Evolutionary conservation across 2,888 invertebrate genomes (phyloP).

Genomic region (Epinotia brunnichana): DNA sequence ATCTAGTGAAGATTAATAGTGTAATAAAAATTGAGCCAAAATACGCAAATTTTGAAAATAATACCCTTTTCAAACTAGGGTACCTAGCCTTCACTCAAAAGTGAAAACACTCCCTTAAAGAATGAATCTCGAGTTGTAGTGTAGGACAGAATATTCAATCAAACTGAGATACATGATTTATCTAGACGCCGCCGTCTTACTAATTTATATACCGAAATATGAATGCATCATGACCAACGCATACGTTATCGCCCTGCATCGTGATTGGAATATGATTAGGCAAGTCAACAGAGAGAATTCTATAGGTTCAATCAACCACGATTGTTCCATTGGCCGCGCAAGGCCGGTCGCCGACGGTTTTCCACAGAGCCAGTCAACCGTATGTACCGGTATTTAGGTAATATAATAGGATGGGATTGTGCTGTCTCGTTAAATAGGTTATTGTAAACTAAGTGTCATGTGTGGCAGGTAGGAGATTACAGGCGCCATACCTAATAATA

Average conservation of each 20-base stretch:
- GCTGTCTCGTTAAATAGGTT: not conserved
- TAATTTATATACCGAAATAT: constrained; percentile 21
- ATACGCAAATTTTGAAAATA: too few species aligned
- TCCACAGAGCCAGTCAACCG: constrained; percentile 33
- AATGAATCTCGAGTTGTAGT: too few species aligned
- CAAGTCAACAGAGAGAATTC: constrained; percentile 33
- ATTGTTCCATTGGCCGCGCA: constrained; percentile 48
- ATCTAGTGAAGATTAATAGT: too few species aligned
- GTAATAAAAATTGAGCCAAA: too few species aligned
- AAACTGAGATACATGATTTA: not conserved
- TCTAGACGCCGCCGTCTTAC: too few species aligned
- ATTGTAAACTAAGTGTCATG: constrained; percentile 9
- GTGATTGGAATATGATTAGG: constrained; percentile 41
- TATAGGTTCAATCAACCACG: constrained; percentile 44
- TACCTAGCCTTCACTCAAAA: too few species aligned
- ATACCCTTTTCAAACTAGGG: too few species aligned
- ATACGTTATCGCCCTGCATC: constrained; percentile 29
- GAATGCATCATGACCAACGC: constrained; percentile 33
- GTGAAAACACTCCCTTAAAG: too few species aligned
- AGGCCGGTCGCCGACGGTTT: constrained; percentile 41
- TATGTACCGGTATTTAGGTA: constrained; percentile 23
- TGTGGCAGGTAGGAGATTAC: not conserved
- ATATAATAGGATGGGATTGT: constrained; percentile 35
- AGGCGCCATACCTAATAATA: not conserved
- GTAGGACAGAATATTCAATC: too few species aligned